Base-by-base conservation (phyloP, 2,797 vertebrate species). In the Galago senegalensis region DNA sequence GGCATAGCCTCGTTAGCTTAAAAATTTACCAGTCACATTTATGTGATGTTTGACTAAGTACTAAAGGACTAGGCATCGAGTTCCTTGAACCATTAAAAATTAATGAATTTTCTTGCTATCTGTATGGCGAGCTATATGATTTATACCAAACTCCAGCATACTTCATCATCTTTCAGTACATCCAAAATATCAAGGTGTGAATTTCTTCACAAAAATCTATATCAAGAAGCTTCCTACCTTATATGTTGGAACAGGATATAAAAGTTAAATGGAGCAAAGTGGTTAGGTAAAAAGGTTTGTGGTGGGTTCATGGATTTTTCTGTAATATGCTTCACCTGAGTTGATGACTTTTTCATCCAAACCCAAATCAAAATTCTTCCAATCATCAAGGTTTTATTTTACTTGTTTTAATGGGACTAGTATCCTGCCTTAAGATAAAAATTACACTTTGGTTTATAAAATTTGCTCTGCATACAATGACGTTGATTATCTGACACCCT, bases 1-100 rank as follows among this genome's bases (percentile, higher is more conserved):
- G 37, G 20, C 60, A 87, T 29, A 81, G 56, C 53, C 58, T 77
- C 76, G 81, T 90, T 90, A 89, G 16, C 76, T 37, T 91, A 89
- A 96, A 92, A 80, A 46, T 72, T 92, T 95, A 34, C 20, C 14
- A 67, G 77, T 92, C 72, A 93, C 69, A 85, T 89, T 89, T 91
- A 8, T 95, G 53, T 72, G 65, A 75, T 72, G 6, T 93, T 40
- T 90, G 76, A 84, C 29, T 80, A 91, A 95, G 49, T 76, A 69
- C 8, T 81, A 43, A 70, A 72, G 58, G 18, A 79, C 29, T 79
- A 20, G 80, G 60, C 60, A 72, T 65, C 83, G 86, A 90, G 21
- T 10, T 53, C 60, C 61, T 63, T 17, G 12, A 93, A 85, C 40
- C 56, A 77, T 73, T 72, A 76, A 87, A 87, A 81, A 77, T 89